Evolutionary conservation across 2,888 invertebrate species (phyloP).

Genomic region (Andrena bucephala): DNA sequence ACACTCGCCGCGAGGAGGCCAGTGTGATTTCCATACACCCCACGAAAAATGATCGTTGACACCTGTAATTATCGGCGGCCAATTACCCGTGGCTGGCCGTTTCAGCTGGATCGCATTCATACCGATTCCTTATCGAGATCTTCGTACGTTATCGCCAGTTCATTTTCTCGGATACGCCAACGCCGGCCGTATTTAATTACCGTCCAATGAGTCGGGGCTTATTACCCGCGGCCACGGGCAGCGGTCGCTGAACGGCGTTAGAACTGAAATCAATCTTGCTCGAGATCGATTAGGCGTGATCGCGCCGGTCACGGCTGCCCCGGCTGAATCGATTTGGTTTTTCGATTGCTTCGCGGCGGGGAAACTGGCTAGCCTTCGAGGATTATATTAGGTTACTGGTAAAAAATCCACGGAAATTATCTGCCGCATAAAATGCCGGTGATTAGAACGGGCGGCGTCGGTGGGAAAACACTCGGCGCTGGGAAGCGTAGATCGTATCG

Average conservation of each 20-base stretch:
- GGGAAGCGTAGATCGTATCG: conserved; percentile 62
- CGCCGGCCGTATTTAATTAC: conserved; percentile 68
- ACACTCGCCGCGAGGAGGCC: not conserved
- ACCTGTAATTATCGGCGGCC: conserved; percentile 47
- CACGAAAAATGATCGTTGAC: conserved; percentile 13
- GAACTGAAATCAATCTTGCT: conserved; percentile 67
- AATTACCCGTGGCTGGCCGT: conserved; percentile 33
- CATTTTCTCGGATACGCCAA: conserved; percentile 52
- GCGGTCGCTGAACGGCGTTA: conserved; percentile 61
- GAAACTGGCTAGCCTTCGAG: conserved; percentile 41
- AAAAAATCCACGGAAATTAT: conserved; percentile 38
- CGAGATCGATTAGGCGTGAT: conserved; percentile 69
- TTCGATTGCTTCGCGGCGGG: conserved; percentile 47
- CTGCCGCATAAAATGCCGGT: conserved; percentile 38
- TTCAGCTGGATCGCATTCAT: conserved; percentile 24
- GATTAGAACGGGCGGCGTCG: conserved; percentile 45
- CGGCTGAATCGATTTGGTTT: conserved; percentile 64
- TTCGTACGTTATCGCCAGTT: conserved; percentile 46
- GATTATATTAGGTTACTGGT: conserved; percentile 56
- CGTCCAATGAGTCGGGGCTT: conserved; percentile 58
- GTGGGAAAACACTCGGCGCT: conserved; percentile 38
- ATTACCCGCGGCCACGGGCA: conserved; percentile 60
- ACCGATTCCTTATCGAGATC: conserved; percentile 62
- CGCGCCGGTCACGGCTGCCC: conserved; percentile 46
- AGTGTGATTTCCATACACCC: conserved; percentile 7